Base-by-base conservation (phyloP, 2,888 invertebrate species). In the Orchesellides sinensis region DNA sequence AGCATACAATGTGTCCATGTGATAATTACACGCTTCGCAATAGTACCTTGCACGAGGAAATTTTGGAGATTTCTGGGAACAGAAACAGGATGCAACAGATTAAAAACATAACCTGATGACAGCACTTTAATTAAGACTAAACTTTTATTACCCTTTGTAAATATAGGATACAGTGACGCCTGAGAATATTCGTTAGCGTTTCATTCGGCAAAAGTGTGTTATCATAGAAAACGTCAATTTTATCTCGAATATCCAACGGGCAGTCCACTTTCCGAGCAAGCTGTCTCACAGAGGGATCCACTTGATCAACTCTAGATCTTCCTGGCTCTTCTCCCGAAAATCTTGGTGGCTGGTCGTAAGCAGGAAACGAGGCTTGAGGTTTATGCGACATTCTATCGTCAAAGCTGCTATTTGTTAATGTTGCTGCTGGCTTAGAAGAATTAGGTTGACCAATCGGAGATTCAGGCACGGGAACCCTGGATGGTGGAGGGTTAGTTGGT, bases 1-100 rank as follows among this genome's bases (percentile, higher is more conserved):
- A 0, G 84, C 83, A 23, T 52, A 72, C 1, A 86, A 52, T 0
- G 69, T 86, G 27, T 87, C 88, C 75, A 87, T 73, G 32, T 88
- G 88, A 52, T 87, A 87, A 61, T 87, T 86, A 68, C 88, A 88
- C 12, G 69, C 56, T 5, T 21, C 40, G 49, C 88, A 88, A 32
- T 84, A 83, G 54, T 72, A 88, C 45, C 75, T 85, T 6, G 88
- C 88, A 27, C 78, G 74, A 0, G 86, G 85, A 77, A 86, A 88
- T 32, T 85, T 86, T 19, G 72, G 27, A n/a, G 85, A 85, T 83
- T 83, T 85, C 88, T 88, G 45, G 21, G 74, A 70, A 68, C 3
- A 63, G 66, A 45, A 27, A 5, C 32, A 32, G 10, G 10, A 6
- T n/a, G n/a, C n/a, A n/a, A n/a, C n/a, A n/a, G n/a, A n/a, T n/a